Base-by-base conservation (phyloP, 2,797 vertebrate genomes). In the Lutjanus campechanus region DNA sequence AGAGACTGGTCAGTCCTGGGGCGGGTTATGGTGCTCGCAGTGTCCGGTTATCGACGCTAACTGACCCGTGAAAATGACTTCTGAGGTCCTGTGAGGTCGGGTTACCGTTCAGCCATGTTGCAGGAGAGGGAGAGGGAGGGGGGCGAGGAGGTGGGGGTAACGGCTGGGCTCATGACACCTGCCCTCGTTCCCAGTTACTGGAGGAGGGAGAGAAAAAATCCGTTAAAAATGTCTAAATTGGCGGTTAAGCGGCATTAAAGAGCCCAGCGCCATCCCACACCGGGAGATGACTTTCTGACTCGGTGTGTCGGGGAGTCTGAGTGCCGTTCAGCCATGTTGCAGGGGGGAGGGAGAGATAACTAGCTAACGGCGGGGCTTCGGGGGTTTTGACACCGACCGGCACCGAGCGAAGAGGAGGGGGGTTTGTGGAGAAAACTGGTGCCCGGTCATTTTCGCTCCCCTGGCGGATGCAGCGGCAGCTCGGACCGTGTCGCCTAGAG, bases 101-200 rank as follows among this genome's bases (percentile, higher is more conserved):
- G 90, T 88, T 92, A 90, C 88, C 88, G 85, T 87, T 74, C 90
- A 89, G 93, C 93, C 92, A 89, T 92, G 92, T 91, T 93, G 87
- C 77, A 19, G 85, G 85, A 63, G 79, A 19, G 44, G 7, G 58
- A 13, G 50, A 22, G 17, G 3, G 20, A 5, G 2, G 8, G 22
- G 19, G 47, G 9, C 1, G 43, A 6, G 53, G 64, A 10, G 49
- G 13, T 12, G 65, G 58, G 71, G 79, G 60, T 2, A 19, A 68
- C 69, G 74, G 77, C 61, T 8, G 85, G 73, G 79, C 89, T 85
- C 85, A 11, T 92, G 92, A 93, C 92, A 93, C 88, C 89, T 93
- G 92, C 89, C 89, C 90, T 81, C 78, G 69, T 82, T 85, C 80
- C 83, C 83, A 72, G 70, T 82, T 76, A 70, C 73, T 1, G 72